Percentiles rank a stretch among this genome's conserved stretches.
Evolutionary conservation across 2,113 vertebrate genomes (phyloP).

Genomic region (Gymnocephalus cernua): DNA sequence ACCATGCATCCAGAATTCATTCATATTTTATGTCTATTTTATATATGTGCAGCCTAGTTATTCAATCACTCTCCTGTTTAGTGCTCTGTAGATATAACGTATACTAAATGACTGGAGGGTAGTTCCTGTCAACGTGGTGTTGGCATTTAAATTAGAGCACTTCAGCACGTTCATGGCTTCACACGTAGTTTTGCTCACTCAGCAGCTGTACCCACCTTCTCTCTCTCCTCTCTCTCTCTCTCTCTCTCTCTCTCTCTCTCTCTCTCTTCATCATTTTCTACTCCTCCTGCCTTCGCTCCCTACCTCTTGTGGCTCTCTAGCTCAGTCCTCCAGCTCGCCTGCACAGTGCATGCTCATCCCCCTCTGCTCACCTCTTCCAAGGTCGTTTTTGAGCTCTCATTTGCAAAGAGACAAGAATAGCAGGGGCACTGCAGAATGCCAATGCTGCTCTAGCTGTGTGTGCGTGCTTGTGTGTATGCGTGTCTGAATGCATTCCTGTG

Average conservation of each 20-base stretch:
- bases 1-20: conserved; percentile 7
- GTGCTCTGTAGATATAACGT: neutral
- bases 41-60: conserved; percentile 22
- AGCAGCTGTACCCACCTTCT: conserved; percentile 20
- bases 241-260: neutral
- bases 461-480: conserved; percentile 16
- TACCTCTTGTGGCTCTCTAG: conserved; percentile 36
- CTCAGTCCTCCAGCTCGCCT: conserved; percentile 34
- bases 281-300: conserved; percentile 23
- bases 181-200: conserved; percentile 58
- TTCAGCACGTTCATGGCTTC: conserved; percentile 66
- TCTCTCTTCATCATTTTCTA: conserved; percentile 13
- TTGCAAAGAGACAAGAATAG: conserved; percentile 69
- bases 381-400: conserved; percentile 64
- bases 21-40: conserved; percentile 34
- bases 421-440: conserved; percentile 71
- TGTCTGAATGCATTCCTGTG: conserved; percentile 56
- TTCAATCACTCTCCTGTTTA: neutral
- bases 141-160: conserved; percentile 46
- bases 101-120: neutral
- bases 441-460: conserved; percentile 30
- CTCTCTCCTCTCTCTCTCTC: neutral
- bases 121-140: conserved; percentile 20
- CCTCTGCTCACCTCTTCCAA: conserved; percentile 57
- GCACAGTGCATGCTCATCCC: conserved; percentile 19